These are phyloP conservation scores for Eilema sororculum DNA, from an alignment of 2,888 invertebrate genomes.

Conservation along the genomic window DNA sequence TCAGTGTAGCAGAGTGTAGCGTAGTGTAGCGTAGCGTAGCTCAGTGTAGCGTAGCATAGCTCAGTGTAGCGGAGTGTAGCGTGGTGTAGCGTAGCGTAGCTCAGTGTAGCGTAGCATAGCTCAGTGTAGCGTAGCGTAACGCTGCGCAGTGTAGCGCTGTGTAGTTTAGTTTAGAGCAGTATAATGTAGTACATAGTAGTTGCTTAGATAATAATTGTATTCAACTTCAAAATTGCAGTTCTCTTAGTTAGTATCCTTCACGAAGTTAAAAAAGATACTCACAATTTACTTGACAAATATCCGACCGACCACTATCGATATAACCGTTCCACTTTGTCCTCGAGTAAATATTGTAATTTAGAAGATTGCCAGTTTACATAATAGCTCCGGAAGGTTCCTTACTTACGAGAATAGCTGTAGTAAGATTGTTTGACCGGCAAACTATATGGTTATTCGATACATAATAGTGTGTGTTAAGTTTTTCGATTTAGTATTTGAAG, in stretches of 20 bases:
- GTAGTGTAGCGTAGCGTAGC: no score
- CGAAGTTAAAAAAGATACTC: background rate
- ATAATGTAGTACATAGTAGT: background rate
- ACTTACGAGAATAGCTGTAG: slow-evolving; percentile 38
- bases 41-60: no score
- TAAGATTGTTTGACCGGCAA: slow-evolving; percentile 33
- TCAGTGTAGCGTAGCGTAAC: no score
- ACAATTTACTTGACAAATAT: slow-evolving; percentile 46
- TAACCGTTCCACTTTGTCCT: slow-evolving; percentile 29
- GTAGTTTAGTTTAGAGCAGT: no score
- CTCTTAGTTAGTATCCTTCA: background rate
- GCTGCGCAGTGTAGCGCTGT: no score
- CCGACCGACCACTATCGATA: slow-evolving; percentile 36
- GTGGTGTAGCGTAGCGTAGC: no score
- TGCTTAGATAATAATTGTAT: background rate
- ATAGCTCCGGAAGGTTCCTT: slow-evolving; percentile 43
- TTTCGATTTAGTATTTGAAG: slow-evolving; percentile 22
- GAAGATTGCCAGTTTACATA: slow-evolving; percentile 50
- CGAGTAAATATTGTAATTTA: slow-evolving; percentile 43
- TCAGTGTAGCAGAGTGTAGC: no score
- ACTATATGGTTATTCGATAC: slow-evolving; percentile 29
- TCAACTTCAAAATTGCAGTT: background rate
- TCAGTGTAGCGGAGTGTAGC: no score
- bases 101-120: no score
- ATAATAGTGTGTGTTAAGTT: slow-evolving; percentile 30